phyloP scores from a whole-genome alignment of 2,888 invertebrate species.

The Spisula subtruncata region DNA sequence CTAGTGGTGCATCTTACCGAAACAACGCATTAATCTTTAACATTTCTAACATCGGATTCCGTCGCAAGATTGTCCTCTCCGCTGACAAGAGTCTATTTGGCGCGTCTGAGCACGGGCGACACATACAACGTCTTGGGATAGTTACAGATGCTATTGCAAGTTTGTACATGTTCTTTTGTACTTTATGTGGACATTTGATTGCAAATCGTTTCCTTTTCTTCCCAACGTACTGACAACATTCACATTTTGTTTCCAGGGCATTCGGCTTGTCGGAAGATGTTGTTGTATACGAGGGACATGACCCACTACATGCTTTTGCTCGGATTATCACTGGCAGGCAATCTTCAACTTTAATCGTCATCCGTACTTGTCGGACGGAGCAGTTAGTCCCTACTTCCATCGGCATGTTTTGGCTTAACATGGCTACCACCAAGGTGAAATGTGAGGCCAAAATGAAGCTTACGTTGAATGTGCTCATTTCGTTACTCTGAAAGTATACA shows the following conservation, averaged over 20 bases:
- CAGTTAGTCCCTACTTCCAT: slow-evolving; percentile 7
- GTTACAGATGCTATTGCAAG: slow-evolving; percentile 47
- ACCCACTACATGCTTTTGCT: slow-evolving; percentile 60
- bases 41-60: slow-evolving; percentile 59
- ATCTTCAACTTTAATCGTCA: slow-evolving; percentile 51
- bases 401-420: neutral
- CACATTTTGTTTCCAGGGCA: slow-evolving; percentile 60
- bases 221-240: slow-evolving; percentile 66
- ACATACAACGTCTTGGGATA: slow-evolving; percentile 53
- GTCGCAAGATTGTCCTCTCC: slow-evolving; percentile 51
- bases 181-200: slow-evolving; percentile 57
- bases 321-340: slow-evolving; percentile 58
- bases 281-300: slow-evolving; percentile 62
- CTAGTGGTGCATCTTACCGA: neutral
- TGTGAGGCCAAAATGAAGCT: neutral
- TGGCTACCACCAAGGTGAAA: neutral
- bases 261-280: slow-evolving; percentile 51
- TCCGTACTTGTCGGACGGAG: slow-evolving; percentile 42
- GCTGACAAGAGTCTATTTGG: slow-evolving; percentile 58
- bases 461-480: neutral
- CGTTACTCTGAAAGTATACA: neutral
- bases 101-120: slow-evolving; percentile 59
- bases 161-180: slow-evolving; percentile 40
- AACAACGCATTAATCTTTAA: neutral
- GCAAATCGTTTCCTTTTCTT: slow-evolving; percentile 57